These are phyloP conservation scores for Eudasyphora cyanicolor DNA, from an alignment of 2,888 invertebrate genomes.

Conservation along the genomic window DNA sequence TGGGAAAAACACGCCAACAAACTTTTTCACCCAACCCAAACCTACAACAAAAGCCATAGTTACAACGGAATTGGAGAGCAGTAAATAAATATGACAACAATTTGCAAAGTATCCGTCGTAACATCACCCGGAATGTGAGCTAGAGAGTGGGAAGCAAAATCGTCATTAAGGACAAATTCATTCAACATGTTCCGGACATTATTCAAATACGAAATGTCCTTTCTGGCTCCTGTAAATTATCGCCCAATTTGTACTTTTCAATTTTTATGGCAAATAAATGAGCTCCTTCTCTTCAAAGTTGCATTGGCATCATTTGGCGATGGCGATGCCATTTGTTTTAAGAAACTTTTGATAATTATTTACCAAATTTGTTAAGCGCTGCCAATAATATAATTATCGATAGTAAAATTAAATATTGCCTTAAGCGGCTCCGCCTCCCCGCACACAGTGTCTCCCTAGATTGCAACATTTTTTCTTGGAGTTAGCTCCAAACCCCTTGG, in stretches of 20 bases:
- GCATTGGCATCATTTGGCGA: neutral
- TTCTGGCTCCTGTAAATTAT: neutral
- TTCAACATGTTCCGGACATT: constrained; percentile 2
- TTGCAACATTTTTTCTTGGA: too few relatives aligned
- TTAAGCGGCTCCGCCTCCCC: neutral
- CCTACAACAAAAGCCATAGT: constrained; percentile 32
- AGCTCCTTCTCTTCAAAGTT: neutral
- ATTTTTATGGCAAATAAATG: constrained; percentile 26
- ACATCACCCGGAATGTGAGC: neutral
- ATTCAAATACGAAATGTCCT: constrained; percentile 23
- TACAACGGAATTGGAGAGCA: constrained; percentile 43
- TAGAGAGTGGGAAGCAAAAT: neutral
- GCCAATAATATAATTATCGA: constrained; percentile 34
- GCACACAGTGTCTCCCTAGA: neutral
- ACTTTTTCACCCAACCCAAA: constrained; percentile 41
- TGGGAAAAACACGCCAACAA: constrained; percentile 41
- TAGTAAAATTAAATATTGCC: constrained; percentile 17
- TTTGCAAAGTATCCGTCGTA: constrained; percentile 27
- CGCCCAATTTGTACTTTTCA: constrained; percentile 16
- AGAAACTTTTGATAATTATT: constrained; percentile 5
- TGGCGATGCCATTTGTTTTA: neutral
- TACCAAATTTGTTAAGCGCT: constrained; percentile 42
- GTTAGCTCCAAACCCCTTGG: constrained; percentile 30
- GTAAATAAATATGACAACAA: constrained; percentile 61
- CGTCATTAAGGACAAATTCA: constrained; percentile 26